Base-by-base conservation (phyloP, 2,113 vertebrate species). In the Cyprinodon tularosa region DNA sequence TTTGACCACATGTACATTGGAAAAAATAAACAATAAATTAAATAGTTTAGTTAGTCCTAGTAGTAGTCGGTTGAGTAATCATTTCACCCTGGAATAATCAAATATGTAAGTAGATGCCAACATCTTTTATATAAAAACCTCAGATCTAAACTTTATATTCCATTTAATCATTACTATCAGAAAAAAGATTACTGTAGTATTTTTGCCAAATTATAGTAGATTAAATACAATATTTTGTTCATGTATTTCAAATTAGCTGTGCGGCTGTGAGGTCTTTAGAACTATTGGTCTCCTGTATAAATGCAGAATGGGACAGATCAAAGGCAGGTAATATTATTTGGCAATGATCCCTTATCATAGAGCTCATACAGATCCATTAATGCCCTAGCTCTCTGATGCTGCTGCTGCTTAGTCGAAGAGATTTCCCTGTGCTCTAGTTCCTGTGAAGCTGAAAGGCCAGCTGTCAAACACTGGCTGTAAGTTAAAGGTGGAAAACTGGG, bases 261-360 rank as follows among this genome's bases (percentile, higher is more conserved):
- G 14, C 29, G 40, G 70, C 62, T 63, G 10, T 53, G 44, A 74
- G 42, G n/a, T 50, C 22, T 67, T 66, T 69, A 64, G 68, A 65
- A 76, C 66, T 40, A 65, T 42, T 70, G 67, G 75, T 68, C 74
- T 42, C 17, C 6, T 22, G 29, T 63, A 5, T 61, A 61, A 74
- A 79, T 62, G 13, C 61, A 53, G 48, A 8, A 8, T 66, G 69
- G 60, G 60, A 63, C 42, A 67, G 72, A 80, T 85, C 62, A 77
- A 12, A 59, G 53, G 17, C 60, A 57, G 40, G 44, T 47, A 75
- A 45, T 79, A 69, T 64, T 76, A 78, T 61, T 29, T 62, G 64
- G 69, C 42, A 77, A 71, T 71, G 9, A 65, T 77, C 66, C 53
- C 50, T 87, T 85, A 88, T 90, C 87, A 77, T 29, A 76, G 77